Percentiles rank a stretch among this genome's conserved stretches.
These are phyloP conservation scores for Gymnothorax reevesii DNA, from an alignment of 2,797 vertebrate species.

Conservation along the genomic window DNA sequence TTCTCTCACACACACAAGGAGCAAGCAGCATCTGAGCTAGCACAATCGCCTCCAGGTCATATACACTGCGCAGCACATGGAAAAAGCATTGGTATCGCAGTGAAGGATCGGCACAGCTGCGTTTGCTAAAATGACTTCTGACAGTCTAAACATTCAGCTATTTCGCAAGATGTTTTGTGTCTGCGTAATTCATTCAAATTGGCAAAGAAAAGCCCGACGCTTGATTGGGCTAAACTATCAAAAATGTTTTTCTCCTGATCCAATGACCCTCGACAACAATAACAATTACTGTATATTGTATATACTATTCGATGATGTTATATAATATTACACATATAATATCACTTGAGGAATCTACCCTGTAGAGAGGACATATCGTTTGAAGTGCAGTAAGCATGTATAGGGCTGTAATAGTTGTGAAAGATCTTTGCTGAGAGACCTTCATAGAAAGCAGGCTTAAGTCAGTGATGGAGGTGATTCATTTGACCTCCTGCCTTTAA, in stretches of 20 bases:
- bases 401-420: too few relatives aligned
- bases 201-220: not conserved
- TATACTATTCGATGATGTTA: too few relatives aligned
- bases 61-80: conserved; percentile 15
- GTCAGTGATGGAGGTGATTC: too few relatives aligned
- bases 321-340: too few relatives aligned
- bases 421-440: too few relatives aligned
- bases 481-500: too few relatives aligned
- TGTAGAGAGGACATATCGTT: too few relatives aligned
- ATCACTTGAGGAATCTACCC: too few relatives aligned
- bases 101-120: conserved; percentile 10
- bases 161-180: not conserved
- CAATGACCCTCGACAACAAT: not conserved
- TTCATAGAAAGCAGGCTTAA: too few relatives aligned
- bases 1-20: not conserved
- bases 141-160: not conserved
- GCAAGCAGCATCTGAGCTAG: not conserved
- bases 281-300: not conserved
- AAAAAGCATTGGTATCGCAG: conserved; percentile 24
- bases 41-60: not conserved
- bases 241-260: not conserved
- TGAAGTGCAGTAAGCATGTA: too few relatives aligned
- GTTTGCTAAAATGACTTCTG: not conserved
- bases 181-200: not conserved
- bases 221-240: not conserved